Percentiles rank a stretch among this genome's conserved stretches.
These are phyloP conservation scores for Agapornis roseicollis DNA, from an alignment of 2,113 vertebrate species.

Conservation along the genomic window DNA sequence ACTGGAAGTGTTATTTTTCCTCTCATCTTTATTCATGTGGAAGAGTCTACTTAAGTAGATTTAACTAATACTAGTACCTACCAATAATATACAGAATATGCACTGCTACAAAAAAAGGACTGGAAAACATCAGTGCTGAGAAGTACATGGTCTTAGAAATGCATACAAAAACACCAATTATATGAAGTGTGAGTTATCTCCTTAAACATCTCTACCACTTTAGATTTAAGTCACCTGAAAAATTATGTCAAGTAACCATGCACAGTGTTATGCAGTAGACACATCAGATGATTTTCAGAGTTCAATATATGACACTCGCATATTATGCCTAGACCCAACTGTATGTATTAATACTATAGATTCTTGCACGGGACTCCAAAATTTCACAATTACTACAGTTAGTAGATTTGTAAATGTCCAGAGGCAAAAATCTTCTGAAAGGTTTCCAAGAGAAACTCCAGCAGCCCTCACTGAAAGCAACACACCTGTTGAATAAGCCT, in stretches of 20 bases:
- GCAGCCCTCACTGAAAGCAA: not conserved
- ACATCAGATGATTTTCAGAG: not conserved
- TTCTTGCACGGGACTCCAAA: not conserved
- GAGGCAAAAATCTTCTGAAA: not conserved
- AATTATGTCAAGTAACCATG: not conserved
- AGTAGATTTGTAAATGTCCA: not conserved
- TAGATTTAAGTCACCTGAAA: not conserved
- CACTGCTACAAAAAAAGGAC: not conserved
- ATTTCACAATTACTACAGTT: not conserved
- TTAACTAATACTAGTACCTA: not conserved
- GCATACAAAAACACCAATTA: not conserved
- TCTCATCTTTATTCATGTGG: not conserved
- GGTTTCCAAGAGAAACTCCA: not conserved
- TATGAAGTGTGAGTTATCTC: not conserved
- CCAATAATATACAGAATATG: not conserved
- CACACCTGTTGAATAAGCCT: not conserved
- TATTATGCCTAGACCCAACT: not conserved
- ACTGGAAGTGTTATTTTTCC: not conserved
- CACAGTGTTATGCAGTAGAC: not conserved
- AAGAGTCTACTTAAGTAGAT: not conserved
- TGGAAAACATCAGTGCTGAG: not conserved
- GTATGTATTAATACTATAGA: not conserved
- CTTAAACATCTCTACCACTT: not conserved
- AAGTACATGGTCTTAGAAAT: not conserved
- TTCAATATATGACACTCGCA: not conserved